phyloP scores from a whole-genome alignment of 2,113 vertebrate genomes.

The Ammospiza caudacuta region DNA sequence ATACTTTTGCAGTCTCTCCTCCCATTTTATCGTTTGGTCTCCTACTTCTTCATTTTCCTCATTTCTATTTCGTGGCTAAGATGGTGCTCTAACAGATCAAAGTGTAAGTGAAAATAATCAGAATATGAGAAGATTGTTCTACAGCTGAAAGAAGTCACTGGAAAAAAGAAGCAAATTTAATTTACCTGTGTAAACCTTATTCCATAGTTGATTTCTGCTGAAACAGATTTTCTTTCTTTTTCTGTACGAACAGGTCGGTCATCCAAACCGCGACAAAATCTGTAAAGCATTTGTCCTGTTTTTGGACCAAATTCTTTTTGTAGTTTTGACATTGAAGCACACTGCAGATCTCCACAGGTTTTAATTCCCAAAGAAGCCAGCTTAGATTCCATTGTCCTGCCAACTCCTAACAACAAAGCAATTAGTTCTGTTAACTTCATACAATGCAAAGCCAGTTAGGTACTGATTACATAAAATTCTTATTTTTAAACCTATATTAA shows the following conservation, averaged over 20 bases:
- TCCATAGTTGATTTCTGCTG: conserved; percentile 98
- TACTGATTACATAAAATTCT: not conserved
- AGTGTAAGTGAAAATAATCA: conserved; percentile 46
- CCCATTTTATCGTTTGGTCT: conserved; percentile 37
- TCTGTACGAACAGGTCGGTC: conserved; percentile 92
- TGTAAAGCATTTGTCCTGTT: conserved; percentile 93
- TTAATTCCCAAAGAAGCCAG: conserved; percentile 86
- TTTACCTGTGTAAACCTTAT: conserved; percentile 92
- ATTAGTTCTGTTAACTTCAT: not conserved
- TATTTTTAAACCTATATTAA: not conserved
- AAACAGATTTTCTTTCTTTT: conserved; percentile 95
- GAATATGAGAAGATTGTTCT: conserved; percentile 11
- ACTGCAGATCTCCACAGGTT: conserved; percentile 93
- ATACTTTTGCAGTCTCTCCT: conserved; percentile 39
- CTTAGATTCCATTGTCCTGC: conserved; percentile 89
- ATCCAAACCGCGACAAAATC: conserved; percentile 94
- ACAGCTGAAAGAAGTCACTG: not conserved
- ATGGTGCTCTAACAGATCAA: conserved; percentile 45
- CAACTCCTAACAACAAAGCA: conserved; percentile 84
- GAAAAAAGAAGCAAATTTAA: not conserved
- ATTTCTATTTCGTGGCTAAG: conserved; percentile 36
- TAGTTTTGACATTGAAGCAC: conserved; percentile 88
- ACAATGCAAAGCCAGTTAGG: not conserved
- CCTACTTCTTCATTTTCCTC: conserved; percentile 47
- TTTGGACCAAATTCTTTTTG: conserved; percentile 96